A percentile compares a stretch with the other conserved stretches of the same genome.
These are phyloP conservation scores for Autographa pulchrina DNA, from an alignment of 2,888 invertebrate genomes.

Conservation along the genomic window DNA sequence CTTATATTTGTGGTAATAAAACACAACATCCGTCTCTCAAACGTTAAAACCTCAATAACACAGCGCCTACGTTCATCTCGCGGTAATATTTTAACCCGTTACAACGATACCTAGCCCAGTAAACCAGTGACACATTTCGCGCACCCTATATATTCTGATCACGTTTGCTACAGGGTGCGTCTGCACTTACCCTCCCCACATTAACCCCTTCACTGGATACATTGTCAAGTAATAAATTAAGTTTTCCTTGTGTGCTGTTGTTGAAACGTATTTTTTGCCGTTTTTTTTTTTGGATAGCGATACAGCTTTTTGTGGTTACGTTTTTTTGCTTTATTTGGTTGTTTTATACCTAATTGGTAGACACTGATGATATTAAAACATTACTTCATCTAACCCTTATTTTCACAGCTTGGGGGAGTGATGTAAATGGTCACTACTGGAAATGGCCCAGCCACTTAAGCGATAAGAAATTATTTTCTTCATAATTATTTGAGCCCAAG, in stretches of 20 bases:
- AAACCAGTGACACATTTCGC: constrained; percentile 48
- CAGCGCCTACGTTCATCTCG: neutral
- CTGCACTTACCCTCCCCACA: constrained; percentile 51
- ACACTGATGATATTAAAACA: neutral
- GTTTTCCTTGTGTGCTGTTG: constrained; percentile 44
- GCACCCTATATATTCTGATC: constrained; percentile 42
- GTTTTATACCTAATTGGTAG: neutral
- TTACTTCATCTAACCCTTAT: neutral
- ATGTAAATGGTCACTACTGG: neutral
- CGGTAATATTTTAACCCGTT: constrained; percentile 13
- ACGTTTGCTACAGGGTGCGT: constrained; percentile 52
- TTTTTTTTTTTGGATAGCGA: neutral
- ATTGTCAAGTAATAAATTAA: constrained; percentile 63
- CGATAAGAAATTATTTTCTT: too few species aligned
- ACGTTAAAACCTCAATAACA: neutral
- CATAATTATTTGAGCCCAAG: too few species aligned
- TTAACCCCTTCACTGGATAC: constrained; percentile 55
- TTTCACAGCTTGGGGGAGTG: neutral
- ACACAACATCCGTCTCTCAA: neutral
- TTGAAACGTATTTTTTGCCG: constrained; percentile 31
- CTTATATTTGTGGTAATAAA: neutral
- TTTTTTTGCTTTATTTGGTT: constrained; percentile 17
- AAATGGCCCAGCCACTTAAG: too few species aligned
- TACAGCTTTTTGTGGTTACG: constrained; percentile 6
- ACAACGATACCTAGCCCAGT: constrained; percentile 9